phyloP scores from a whole-genome alignment of 2,113 vertebrate genomes.

The Calyptomena viridis region DNA sequence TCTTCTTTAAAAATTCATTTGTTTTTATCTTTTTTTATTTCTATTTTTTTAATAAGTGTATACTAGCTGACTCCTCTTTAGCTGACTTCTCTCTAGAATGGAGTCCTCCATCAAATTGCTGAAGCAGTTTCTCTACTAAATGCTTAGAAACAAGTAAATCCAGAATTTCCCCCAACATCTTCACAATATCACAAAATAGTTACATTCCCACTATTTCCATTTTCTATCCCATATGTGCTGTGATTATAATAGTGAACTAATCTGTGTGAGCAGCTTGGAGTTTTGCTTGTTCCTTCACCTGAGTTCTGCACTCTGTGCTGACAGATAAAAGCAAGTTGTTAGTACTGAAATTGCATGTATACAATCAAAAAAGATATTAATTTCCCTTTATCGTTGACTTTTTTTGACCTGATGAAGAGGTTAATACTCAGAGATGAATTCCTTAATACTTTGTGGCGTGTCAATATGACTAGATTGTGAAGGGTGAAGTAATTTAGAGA shows the following conservation, averaged over 20 bases:
- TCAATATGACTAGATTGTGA: neutral
- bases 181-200: neutral
- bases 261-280: neutral
- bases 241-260: neutral
- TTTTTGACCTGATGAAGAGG: neutral
- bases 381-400: neutral
- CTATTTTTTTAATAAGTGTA: neutral
- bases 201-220: neutral
- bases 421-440: neutral
- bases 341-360: neutral
- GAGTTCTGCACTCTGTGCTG: neutral
- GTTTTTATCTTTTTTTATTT: neutral
- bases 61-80: neutral
- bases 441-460: neutral
- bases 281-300: neutral
- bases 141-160: neutral
- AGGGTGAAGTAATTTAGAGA: neutral
- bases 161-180: neutral
- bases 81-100: neutral
- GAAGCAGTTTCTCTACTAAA: neutral
- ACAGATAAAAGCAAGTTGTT: neutral
- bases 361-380: neutral
- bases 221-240: neutral
- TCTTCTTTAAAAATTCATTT: neutral
- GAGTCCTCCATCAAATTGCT: neutral